Evolutionary conservation across 2,888 invertebrate genomes (phyloP), one percentile per base, ranked within the genome.

Genomic region (Blastobasis lacticolella): DNA sequence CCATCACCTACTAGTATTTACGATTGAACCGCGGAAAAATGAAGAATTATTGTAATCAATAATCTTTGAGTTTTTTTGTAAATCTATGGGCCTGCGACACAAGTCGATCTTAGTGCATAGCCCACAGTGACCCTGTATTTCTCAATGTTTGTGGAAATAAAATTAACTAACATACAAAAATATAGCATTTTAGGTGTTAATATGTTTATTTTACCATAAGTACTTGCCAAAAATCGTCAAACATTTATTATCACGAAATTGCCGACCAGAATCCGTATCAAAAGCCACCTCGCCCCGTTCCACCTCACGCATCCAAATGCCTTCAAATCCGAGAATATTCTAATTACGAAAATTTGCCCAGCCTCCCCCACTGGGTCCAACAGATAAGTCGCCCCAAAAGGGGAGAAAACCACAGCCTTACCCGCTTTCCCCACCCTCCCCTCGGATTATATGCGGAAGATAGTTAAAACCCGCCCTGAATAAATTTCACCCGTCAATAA

Each of bases 401-500:
- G 66, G 55, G 59, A 58, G 10, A 49, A 51, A 46, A n/a, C 45
- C 48, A 10, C 41, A 49, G 46, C 38, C 41, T 37, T 45, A 37
- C 49, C 37, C 55, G 60, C 60, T 53, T 54, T 50, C 63, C 57
- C 67, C 65, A 58, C 47, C 50, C 62, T 58, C 60, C 69, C 72
- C 69, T 61, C 54, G 81, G 81, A 81, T 83, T 85, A 84, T 69
- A 63, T 65, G 71, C 74, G 71, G 75, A 84, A 86, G 86, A 88
- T 87, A 87, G 88, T 87, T 85, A 86, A 84, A 69, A 71, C 81
- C 81, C 71, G 59, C 73, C 82, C 81, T 78, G 81, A 81, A 83
- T 83, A 84, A 81, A 85, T 86, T 82, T 75, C 63, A 67, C 65
- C 71, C 85, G 81, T 85, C 85, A 85, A 86, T 87, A 85, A 82